A percentile compares a stretch with the other conserved stretches of the same genome.
Evolutionary conservation across 2,888 invertebrate species (phyloP).

Genomic region (Halictus ligatus): DNA sequence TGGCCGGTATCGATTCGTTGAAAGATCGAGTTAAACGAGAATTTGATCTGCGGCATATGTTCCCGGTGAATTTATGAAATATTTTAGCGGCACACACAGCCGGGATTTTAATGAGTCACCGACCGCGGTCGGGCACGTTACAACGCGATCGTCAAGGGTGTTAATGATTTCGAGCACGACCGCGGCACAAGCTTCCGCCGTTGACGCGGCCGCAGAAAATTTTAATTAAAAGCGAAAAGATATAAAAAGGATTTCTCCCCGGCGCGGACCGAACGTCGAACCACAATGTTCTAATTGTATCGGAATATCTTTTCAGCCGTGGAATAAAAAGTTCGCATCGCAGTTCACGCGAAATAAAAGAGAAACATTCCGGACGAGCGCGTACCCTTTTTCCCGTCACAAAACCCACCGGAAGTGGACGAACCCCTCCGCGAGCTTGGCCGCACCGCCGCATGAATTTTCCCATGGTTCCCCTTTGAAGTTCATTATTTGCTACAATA

Average conservation of each 20-base stretch:
- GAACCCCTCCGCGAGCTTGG: neutral
- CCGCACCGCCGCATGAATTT: neutral
- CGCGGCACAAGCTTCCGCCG: no score
- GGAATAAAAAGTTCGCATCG: neutral
- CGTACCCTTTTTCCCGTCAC: neutral
- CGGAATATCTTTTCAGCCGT: neutral
- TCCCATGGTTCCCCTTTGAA: neutral
- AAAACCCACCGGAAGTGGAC: neutral
- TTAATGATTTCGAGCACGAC: neutral
- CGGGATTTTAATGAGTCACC: neutral
- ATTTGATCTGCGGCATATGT: neutral
- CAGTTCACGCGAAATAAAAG: conserved; percentile 6
- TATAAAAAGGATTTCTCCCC: neutral
- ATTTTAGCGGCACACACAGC: neutral
- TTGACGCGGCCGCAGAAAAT: neutral
- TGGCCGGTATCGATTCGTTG: neutral
- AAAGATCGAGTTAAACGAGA: neutral
- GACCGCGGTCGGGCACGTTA: neutral
- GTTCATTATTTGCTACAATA: conserved; percentile 5
- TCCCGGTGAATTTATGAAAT: neutral
- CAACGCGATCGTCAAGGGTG: neutral
- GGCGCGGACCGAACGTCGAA: neutral
- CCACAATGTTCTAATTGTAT: conserved; percentile 38
- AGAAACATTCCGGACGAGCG: neutral
- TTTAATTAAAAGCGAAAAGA: conserved; percentile 9